These are phyloP conservation scores for Syngnathus scovelli DNA, from an alignment of 2,113 vertebrate species.

Conservation along the genomic window DNA sequence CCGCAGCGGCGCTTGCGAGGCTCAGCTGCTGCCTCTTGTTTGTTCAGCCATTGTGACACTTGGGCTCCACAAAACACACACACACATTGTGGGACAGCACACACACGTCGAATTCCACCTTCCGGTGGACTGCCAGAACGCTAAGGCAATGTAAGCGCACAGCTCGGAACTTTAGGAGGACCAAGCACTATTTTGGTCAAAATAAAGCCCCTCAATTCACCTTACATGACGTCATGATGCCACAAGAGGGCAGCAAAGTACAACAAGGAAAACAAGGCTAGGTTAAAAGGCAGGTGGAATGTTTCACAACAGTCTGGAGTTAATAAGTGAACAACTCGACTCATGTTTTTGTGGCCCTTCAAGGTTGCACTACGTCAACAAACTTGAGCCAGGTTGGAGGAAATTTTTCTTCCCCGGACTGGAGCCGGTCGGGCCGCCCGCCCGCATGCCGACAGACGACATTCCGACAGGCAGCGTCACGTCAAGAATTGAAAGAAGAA, in stretches of 20 bases:
- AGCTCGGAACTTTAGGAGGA: neutral
- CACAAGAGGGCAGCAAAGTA: no score
- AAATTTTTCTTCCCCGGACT: neutral
- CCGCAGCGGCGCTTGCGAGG: constrained; percentile 10
- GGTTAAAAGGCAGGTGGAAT: neutral
- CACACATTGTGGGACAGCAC: constrained; percentile 2
- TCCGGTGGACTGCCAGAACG: neutral
- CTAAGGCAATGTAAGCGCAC: neutral
- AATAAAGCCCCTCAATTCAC: no score
- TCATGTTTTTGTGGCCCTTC: neutral
- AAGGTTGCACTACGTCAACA: neutral
- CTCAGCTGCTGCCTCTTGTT: constrained; percentile 52
- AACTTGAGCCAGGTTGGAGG: neutral
- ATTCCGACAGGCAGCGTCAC: constrained; percentile 24
- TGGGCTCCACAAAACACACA: constrained; percentile 47
- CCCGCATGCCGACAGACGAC: constrained; percentile 41
- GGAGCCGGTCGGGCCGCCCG: constrained; percentile 43
- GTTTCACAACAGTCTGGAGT: neutral
- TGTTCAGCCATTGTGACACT: constrained; percentile 56
- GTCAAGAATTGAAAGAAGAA: neutral
- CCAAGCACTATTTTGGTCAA: neutral
- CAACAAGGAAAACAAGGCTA: neutral
- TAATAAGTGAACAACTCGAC: neutral
- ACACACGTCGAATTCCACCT: constrained; percentile 28
- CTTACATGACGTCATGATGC: no score